Conservation (phyloP, 2,888 invertebrate genomes). For the Plagodis pulveraria region DNA sequence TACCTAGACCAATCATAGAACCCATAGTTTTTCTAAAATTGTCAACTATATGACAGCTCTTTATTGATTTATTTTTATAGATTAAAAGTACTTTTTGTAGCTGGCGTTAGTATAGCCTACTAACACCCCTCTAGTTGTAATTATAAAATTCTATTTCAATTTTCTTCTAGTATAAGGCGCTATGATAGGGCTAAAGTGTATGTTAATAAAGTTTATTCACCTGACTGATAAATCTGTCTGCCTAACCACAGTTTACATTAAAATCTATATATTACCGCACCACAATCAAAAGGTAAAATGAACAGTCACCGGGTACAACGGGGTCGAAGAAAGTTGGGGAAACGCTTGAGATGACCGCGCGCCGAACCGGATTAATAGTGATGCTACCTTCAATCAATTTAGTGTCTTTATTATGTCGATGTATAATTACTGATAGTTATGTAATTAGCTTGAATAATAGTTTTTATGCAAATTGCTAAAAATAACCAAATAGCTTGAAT, state of each 20-base stretch:
- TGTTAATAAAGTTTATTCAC: background rate
- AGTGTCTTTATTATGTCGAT: too few relatives aligned
- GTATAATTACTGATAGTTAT: background rate
- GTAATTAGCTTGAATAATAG: background rate
- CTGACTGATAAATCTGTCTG: background rate
- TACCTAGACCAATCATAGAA: too few relatives aligned
- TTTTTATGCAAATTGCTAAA: too few relatives aligned
- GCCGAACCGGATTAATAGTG: slow-evolving; percentile 58
- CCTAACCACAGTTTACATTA: background rate
- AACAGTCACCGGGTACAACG: slow-evolving; percentile 48
- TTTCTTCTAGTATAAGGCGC: too few relatives aligned
- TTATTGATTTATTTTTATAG: too few relatives aligned
- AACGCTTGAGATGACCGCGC: slow-evolving; percentile 65
- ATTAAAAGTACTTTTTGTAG: too few relatives aligned
- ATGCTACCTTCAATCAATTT: slow-evolving; percentile 27
- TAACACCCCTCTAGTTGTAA: too few relatives aligned
- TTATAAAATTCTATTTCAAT: too few relatives aligned
- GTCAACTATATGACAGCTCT: too few relatives aligned
- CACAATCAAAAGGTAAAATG: slow-evolving; percentile 36
- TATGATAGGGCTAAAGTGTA: background rate
- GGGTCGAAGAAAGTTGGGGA: slow-evolving; percentile 82
- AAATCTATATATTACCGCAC: background rate
- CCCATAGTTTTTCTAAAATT: too few relatives aligned
- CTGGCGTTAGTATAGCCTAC: too few relatives aligned
- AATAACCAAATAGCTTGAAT: too few relatives aligned